These are phyloP conservation scores for Patella pellucida DNA, from an alignment of 2,888 invertebrate genomes.

Conservation along the genomic window DNA sequence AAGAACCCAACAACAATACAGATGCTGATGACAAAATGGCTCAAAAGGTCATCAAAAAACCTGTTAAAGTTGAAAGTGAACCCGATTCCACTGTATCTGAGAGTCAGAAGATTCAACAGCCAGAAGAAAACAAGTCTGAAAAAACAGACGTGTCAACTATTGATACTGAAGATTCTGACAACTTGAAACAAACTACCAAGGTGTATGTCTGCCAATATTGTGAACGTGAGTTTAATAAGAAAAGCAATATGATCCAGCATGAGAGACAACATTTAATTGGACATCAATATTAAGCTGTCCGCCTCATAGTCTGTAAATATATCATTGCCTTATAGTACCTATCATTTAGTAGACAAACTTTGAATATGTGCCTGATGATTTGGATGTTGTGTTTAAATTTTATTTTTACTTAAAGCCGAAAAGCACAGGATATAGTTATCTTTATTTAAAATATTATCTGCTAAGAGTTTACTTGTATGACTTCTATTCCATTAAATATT, in stretches of 20 bases:
- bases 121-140: slow-evolving; percentile 11
- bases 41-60: slow-evolving; percentile 26
- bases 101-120: slow-evolving; percentile 16
- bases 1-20: slow-evolving; percentile 20
- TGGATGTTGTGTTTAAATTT: too few species aligned
- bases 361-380: too few species aligned
- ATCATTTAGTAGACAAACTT: too few species aligned
- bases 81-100: slow-evolving; percentile 45
- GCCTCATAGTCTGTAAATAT: too few species aligned
- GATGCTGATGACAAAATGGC: slow-evolving; percentile 27
- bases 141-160: slow-evolving; percentile 10
- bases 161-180: slow-evolving; percentile 12
- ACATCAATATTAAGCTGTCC: too few species aligned
- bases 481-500: background rate
- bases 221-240: slow-evolving; percentile 61
- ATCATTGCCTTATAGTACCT: too few species aligned
- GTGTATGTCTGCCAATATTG: slow-evolving; percentile 64
- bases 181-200: slow-evolving; percentile 32
- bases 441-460: background rate
- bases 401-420: too few species aligned
- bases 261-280: slow-evolving; percentile 59
- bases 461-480: background rate
- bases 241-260: slow-evolving; percentile 56
- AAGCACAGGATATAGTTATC: background rate
- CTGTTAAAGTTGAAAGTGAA: slow-evolving; percentile 30